A percentile compares a stretch with the other conserved stretches of the same genome.
Evolutionary conservation across 2,888 invertebrate species (phyloP).

Genomic region (Chloroclysta siterata): DNA sequence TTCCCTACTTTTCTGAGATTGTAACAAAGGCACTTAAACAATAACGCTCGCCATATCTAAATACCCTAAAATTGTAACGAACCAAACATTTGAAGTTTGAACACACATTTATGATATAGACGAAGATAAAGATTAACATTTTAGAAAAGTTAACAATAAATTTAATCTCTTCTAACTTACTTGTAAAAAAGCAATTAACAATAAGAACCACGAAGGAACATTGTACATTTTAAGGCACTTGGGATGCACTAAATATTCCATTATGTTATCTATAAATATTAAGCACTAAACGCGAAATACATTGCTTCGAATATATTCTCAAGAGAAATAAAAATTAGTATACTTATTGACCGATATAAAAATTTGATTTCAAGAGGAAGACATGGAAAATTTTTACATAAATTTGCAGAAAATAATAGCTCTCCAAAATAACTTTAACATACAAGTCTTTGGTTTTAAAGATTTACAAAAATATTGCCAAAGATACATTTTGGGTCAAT

Average conservation of each 20-base stretch:
- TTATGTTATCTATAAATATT: slow-evolving; percentile 72
- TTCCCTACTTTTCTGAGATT: slow-evolving; percentile 69
- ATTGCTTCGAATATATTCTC: slow-evolving; percentile 66
- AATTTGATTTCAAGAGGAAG: slow-evolving; percentile 61
- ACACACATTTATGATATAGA: slow-evolving; percentile 44
- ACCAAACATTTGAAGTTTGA: slow-evolving; percentile 51
- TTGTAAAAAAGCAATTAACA: slow-evolving; percentile 76
- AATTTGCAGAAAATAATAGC: slow-evolving; percentile 51
- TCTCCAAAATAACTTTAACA: slow-evolving; percentile 62
- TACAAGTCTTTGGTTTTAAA: slow-evolving; percentile 79
- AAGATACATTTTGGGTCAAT: slow-evolving; percentile 64
- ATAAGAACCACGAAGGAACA: slow-evolving; percentile 76
- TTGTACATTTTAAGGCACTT: slow-evolving; percentile 84
- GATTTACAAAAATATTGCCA: slow-evolving; percentile 64
- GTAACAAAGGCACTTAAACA: slow-evolving; percentile 64
- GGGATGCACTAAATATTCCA: slow-evolving; percentile 72
- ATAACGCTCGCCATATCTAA: slow-evolving; percentile 56
- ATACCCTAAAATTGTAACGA: slow-evolving; percentile 48
- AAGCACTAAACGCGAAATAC: slow-evolving; percentile 77
- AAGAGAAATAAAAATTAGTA: slow-evolving; percentile 59
- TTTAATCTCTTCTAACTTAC: slow-evolving; percentile 82
- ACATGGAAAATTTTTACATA: slow-evolving; percentile 60
- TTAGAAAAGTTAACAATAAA: slow-evolving; percentile 82
- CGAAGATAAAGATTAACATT: slow-evolving; percentile 76
- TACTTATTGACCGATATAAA: slow-evolving; percentile 64